Percentiles rank a stretch among this genome's conserved stretches.
These are phyloP conservation scores for Otolemur garnettii DNA, from an alignment of 2,113 vertebrate genomes.

Conservation along the genomic window DNA sequence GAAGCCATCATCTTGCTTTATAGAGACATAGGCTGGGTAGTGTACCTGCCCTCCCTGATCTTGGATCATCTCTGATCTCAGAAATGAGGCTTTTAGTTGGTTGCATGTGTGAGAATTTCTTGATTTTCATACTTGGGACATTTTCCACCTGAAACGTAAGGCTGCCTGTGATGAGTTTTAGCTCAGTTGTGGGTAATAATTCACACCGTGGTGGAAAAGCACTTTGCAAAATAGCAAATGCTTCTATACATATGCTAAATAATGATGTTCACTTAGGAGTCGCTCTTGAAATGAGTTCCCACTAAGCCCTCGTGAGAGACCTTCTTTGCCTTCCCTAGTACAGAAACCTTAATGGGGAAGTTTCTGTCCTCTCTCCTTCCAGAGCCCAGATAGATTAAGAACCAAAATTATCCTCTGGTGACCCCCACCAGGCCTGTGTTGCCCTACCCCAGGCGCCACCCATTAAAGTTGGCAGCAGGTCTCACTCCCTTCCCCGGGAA, in stretches of 20 bases:
- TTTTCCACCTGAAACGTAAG: background rate
- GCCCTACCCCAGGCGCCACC: accelerated
- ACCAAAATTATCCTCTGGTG: background rate
- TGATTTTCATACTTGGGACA: background rate
- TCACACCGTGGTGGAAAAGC: constrained; percentile 63
- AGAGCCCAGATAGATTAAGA: background rate
- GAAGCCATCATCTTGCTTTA: background rate
- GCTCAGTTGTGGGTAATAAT: constrained; percentile 50
- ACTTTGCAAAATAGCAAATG: constrained; percentile 69
- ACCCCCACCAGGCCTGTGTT: accelerated
- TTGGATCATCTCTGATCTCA: background rate
- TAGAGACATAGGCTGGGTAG: accelerated
- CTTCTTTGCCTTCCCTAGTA: background rate
- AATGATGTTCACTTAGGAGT: constrained; percentile 6
- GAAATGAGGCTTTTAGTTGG: background rate
- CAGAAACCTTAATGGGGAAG: constrained; percentile 1
- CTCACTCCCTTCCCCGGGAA: background rate
- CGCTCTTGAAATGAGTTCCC: constrained; percentile 31
- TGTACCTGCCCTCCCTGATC: background rate
- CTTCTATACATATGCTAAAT: background rate
- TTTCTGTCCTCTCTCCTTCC: background rate
- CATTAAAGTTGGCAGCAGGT: accelerated
- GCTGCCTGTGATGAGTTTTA: constrained; percentile 12
- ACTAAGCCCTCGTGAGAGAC: background rate
- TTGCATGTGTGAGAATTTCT: background rate